Percentiles rank a stretch among this genome's conserved stretches.
Evolutionary conservation across 2,113 vertebrate genomes (phyloP).

Genomic region (Scolopax mira): DNA sequence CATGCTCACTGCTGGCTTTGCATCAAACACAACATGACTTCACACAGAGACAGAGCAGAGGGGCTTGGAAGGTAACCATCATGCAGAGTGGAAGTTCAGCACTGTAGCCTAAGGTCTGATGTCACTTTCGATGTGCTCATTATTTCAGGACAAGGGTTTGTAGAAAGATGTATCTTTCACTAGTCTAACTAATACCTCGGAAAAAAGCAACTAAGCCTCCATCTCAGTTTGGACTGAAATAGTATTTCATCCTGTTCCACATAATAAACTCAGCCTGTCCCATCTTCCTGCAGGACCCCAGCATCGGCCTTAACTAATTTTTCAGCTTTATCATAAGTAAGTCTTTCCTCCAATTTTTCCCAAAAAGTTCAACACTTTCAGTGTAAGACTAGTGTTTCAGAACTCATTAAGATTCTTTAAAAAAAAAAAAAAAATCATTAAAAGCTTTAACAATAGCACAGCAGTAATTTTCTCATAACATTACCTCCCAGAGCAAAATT

Average conservation of each 20-base stretch:
- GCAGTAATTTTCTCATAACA: background rate
- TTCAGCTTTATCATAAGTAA: too few species aligned
- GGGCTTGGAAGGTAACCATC: background rate
- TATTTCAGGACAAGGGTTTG: background rate
- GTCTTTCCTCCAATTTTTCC: background rate
- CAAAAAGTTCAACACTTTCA: background rate
- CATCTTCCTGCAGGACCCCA: background rate
- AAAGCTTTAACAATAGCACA: background rate
- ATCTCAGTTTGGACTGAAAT: background rate
- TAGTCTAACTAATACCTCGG: background rate
- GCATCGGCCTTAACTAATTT: too few species aligned
- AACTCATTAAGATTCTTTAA: background rate
- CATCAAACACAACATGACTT: fast-evolving
- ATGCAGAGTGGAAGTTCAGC: background rate
- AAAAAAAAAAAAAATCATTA: background rate
- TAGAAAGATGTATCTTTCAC: background rate
- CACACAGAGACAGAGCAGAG: background rate
- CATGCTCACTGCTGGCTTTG: fast-evolving
- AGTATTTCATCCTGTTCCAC: background rate
- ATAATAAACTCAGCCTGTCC: background rate
- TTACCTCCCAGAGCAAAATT: background rate
- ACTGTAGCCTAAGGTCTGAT: background rate
- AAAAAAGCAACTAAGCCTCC: background rate
- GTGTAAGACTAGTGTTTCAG: background rate
- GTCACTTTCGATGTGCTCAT: background rate